Evolutionary conservation across 2,113 vertebrate genomes (phyloP).

Genomic region (Micromys minutus): DNA sequence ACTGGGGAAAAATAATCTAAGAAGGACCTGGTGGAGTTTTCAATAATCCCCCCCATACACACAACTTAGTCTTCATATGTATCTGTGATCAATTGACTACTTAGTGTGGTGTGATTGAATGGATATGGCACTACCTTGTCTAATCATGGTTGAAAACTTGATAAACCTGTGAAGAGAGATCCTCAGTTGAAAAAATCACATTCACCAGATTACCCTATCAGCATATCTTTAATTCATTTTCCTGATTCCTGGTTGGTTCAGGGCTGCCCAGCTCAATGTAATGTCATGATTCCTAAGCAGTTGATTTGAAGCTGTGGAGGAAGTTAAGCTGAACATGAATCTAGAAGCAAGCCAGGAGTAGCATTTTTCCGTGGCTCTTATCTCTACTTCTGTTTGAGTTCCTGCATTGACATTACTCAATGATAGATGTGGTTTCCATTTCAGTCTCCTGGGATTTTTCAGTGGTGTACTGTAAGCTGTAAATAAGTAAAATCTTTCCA

Average conservation of each 20-base stretch:
- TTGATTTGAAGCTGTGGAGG: background rate
- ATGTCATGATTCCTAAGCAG: background rate
- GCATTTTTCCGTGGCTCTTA: background rate
- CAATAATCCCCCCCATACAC: background rate
- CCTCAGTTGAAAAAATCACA: background rate
- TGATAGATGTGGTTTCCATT: background rate
- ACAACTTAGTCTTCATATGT: background rate
- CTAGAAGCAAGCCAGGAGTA: background rate
- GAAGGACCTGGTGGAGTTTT: background rate
- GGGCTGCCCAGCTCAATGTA: background rate
- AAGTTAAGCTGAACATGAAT: background rate
- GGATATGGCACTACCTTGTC: rapidly evolving
- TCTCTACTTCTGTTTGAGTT: background rate
- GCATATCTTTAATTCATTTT: background rate
- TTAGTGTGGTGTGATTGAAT: background rate
- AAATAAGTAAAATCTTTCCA: background rate
- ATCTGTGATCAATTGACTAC: background rate
- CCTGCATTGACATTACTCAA: background rate
- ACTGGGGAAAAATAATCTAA: background rate
- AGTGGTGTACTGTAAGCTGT: too few species aligned
- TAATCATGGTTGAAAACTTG: background rate
- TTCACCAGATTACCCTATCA: background rate
- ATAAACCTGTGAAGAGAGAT: background rate
- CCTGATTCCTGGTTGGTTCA: background rate
- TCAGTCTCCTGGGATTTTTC: background rate